These are phyloP conservation scores for human (Homo sapiens) DNA, from an alignment of 2,113 vertebrate species.

Conservation along the genomic window DNA sequence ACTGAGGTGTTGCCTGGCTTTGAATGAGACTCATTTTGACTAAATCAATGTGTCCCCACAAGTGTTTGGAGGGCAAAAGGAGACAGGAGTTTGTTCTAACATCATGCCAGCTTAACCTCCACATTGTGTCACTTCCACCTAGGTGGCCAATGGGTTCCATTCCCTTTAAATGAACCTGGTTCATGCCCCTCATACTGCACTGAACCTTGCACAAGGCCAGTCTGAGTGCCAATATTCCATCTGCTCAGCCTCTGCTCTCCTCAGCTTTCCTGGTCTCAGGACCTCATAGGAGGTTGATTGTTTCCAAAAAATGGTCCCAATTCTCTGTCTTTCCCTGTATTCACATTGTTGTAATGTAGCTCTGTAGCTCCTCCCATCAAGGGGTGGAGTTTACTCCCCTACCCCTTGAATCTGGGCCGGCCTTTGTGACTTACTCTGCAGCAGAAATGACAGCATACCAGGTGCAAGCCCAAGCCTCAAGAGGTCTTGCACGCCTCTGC, in stretches of 20 bases:
- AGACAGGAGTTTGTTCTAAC: neutral
- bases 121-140: neutral
- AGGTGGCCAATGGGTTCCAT: neutral
- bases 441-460: neutral
- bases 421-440: neutral
- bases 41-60: neutral
- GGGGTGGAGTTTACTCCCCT: neutral
- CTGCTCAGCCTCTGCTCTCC: neutral
- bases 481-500: neutral
- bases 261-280: neutral
- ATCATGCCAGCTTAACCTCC: neutral
- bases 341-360: neutral
- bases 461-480: neutral
- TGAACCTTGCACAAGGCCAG: neutral
- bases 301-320: neutral
- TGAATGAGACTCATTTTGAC: neutral
- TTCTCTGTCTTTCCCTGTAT: neutral
- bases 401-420: neutral
- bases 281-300: neutral
- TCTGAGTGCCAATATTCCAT: neutral
- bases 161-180: neutral
- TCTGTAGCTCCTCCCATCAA: neutral
- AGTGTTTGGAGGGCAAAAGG: neutral
- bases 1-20: neutral
- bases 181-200: neutral